Percentiles rank a stretch among this genome's conserved stretches.
Conservation (phyloP, 1,140 invertebrate genomes). For the Nymphalis io region DNA sequence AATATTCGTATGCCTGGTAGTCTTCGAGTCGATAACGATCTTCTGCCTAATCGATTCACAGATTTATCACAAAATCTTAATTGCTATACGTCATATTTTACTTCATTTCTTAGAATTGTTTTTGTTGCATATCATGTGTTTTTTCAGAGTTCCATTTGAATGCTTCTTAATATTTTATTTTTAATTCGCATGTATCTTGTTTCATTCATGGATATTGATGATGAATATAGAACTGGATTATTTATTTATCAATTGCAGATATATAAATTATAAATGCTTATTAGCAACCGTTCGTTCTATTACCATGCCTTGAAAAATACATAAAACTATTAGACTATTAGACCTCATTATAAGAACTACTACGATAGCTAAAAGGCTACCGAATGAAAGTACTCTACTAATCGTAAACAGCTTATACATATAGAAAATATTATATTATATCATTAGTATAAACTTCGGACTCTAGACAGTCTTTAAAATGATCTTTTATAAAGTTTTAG, state of each 20-base stretch:
- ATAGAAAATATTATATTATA: too few species aligned
- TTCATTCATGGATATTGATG: too few species aligned
- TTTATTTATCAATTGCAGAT: neutral
- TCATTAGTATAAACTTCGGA: neutral
- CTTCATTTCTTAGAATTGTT: conserved; percentile 37
- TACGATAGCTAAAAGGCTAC: too few species aligned
- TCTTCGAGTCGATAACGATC: conserved; percentile 27
- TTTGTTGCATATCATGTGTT: conserved; percentile 4
- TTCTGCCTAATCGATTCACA: conserved; percentile 19
- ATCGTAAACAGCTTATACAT: too few species aligned
- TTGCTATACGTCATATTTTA: conserved; percentile 48
- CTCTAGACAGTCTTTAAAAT: neutral
- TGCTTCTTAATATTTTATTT: neutral
- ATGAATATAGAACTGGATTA: too few species aligned
- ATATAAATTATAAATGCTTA: neutral
- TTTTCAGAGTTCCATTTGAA: neutral
- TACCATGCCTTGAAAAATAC: too few species aligned
- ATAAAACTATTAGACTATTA: too few species aligned
- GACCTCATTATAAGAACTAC: too few species aligned
- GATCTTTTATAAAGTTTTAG: neutral
- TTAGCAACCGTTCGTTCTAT: too few species aligned
- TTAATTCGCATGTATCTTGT: neutral
- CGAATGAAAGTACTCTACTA: too few species aligned
- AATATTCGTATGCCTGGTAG: conserved; percentile 21
- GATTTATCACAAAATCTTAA: conserved; percentile 49